Percentiles rank a stretch among this genome's conserved stretches.
These are phyloP conservation scores for Buathra laborator DNA, from an alignment of 2,888 invertebrate genomes.

Conservation along the genomic window DNA sequence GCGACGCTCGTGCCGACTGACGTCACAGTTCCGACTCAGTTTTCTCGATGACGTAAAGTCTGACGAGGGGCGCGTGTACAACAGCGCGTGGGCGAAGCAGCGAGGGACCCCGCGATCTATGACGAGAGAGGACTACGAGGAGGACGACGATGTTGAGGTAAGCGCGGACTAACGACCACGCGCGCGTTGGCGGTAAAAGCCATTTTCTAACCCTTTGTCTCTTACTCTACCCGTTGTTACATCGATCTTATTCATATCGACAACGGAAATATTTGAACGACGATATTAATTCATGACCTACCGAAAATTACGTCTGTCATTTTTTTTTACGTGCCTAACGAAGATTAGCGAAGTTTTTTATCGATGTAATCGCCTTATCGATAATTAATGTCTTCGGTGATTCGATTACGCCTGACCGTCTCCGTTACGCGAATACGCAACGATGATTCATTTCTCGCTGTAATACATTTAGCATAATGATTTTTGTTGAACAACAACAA, in stretches of 20 bases:
- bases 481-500: not conserved
- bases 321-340: no score
- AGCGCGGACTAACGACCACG: slow-evolving; percentile 3
- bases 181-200: slow-evolving; percentile 13
- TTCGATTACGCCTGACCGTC: not conserved
- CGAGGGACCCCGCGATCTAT: slow-evolving; percentile 17
- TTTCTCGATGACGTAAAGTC: slow-evolving; percentile 68
- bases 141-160: slow-evolving; percentile 12
- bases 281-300: not conserved
- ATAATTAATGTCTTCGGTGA: not conserved
- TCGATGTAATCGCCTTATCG: not conserved
- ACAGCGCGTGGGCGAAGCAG: slow-evolving; percentile 17
- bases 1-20: slow-evolving; percentile 58
- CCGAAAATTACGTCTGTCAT: not conserved
- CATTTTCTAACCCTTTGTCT: slow-evolving; percentile 1
- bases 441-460: not conserved
- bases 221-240: not conserved
- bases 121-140: slow-evolving; percentile 12
- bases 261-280: not conserved
- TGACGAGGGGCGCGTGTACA: slow-evolving; percentile 42
- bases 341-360: no score
- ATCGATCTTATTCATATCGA: not conserved
- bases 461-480: not conserved
- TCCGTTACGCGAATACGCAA: not conserved
- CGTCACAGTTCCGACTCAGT: slow-evolving; percentile 65